phyloP scores from a whole-genome alignment of 1,140 invertebrate genomes.

The Meloidogyne exigua region DNA sequence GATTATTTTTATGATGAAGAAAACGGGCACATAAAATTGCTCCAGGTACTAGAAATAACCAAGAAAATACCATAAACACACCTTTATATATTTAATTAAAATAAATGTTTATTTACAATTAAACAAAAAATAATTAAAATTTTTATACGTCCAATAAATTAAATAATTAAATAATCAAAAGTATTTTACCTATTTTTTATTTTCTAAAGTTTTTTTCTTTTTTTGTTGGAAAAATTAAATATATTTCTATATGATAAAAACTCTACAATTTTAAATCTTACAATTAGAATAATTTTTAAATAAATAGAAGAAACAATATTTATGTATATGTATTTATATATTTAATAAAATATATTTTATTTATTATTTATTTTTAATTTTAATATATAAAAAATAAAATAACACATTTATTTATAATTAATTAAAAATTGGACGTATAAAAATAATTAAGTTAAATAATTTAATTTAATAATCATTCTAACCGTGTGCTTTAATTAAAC shows the following conservation, averaged over 20 bases:
- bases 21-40: slow-evolving; percentile 21
- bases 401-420: no score
- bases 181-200: no score
- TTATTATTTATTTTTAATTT: no score
- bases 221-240: no score
- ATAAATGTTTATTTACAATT: not conserved
- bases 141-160: not conserved
- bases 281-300: no score
- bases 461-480: not conserved
- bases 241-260: no score
- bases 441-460: not conserved
- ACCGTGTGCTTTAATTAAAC: slow-evolving; percentile 2
- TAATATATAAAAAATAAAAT: no score
- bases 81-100: slow-evolving; percentile 7
- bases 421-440: not conserved
- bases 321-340: no score
- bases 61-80: slow-evolving; percentile 14
- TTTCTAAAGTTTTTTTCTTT: no score
- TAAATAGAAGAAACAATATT: no score
- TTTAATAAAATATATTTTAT: no score
- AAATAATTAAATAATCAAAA: not conserved
- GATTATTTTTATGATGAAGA: slow-evolving; percentile 4
- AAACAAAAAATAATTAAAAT: not conserved
- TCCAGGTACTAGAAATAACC: not conserved
- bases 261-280: no score